Percentiles rank a stretch among this genome's conserved stretches.
Conservation (phyloP, 2,113 vertebrate genomes). For the Haemorhous mexicanus region DNA sequence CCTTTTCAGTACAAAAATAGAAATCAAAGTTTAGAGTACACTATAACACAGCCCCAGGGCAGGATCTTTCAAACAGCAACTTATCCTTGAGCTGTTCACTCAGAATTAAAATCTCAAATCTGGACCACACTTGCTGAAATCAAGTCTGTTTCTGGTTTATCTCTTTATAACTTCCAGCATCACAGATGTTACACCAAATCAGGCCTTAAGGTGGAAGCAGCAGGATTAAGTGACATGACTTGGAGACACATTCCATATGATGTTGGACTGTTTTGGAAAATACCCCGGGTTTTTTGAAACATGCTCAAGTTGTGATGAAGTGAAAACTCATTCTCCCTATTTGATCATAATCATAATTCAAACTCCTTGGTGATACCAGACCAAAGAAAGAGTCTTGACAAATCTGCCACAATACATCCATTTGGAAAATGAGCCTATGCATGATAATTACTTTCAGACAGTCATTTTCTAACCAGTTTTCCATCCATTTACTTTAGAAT, state of each 20-base stretch:
- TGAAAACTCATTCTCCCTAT: neutral
- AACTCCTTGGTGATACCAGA: neutral
- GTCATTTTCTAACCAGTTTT: neutral
- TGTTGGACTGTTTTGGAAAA: neutral
- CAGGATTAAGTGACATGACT: neutral
- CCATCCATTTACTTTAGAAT: neutral
- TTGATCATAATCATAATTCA: neutral
- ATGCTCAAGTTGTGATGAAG: neutral
- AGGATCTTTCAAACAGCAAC: neutral
- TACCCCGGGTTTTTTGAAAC: neutral
- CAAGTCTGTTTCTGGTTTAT: neutral
- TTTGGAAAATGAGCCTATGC: neutral
- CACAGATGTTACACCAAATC: neutral
- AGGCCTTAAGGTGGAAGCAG: neutral
- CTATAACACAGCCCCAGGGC: neutral
- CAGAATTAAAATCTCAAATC: neutral
- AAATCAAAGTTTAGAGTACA: neutral
- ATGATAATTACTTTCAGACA: neutral
- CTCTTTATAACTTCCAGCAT: neutral
- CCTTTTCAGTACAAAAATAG: neutral
- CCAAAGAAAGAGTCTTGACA: neutral
- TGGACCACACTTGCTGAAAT: fast-evolving
- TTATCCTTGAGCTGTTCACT: neutral
- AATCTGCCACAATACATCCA: neutral
- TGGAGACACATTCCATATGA: neutral